Evolutionary conservation across 2,888 invertebrate species (phyloP).

Genomic region (Orthonevra nobilis): DNA sequence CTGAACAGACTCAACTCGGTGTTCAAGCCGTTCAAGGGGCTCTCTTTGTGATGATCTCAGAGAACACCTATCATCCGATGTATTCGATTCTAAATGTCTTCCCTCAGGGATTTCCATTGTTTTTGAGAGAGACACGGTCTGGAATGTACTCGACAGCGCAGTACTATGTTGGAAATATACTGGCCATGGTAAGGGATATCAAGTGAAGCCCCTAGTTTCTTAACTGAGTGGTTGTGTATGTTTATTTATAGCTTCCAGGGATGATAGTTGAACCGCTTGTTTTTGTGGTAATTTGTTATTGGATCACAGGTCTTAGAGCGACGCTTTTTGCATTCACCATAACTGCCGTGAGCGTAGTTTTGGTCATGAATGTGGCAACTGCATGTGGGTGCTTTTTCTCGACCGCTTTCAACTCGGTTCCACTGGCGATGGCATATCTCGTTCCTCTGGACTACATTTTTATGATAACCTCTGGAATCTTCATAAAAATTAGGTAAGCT

Average conservation of each 20-base stretch:
- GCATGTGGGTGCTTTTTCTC: conserved; percentile 95
- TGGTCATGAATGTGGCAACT: conserved; percentile 92
- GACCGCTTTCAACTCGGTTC: conserved; percentile 89
- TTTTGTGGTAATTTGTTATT: conserved; percentile 91
- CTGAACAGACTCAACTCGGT: conserved; percentile 87
- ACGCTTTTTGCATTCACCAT: conserved; percentile 86
- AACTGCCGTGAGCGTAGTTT: conserved; percentile 85
- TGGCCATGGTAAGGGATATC: conserved; percentile 86
- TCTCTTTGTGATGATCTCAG: conserved; percentile 92
- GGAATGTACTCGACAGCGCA: conserved; percentile 90
- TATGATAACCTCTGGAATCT: conserved; percentile 93
- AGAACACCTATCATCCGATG: conserved; percentile 95
- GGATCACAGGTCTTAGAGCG: conserved; percentile 89
- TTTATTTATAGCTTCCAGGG: conserved; percentile 87
- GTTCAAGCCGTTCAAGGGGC: conserved; percentile 94
- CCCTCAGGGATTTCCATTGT: conserved; percentile 89
- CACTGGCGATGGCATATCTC: conserved; percentile 89
- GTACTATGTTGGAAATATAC: conserved; percentile 90
- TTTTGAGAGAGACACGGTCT: conserved; percentile 89
- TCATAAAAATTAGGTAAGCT: conserved; percentile 88
- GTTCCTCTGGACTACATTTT: conserved; percentile 92
- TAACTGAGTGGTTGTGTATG: neutral
- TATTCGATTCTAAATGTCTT: conserved; percentile 93
- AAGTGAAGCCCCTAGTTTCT: neutral
- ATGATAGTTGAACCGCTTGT: conserved; percentile 90